phyloP scores from a whole-genome alignment of 2,797 vertebrate genomes.

The Premnoplex brunnescens region DNA sequence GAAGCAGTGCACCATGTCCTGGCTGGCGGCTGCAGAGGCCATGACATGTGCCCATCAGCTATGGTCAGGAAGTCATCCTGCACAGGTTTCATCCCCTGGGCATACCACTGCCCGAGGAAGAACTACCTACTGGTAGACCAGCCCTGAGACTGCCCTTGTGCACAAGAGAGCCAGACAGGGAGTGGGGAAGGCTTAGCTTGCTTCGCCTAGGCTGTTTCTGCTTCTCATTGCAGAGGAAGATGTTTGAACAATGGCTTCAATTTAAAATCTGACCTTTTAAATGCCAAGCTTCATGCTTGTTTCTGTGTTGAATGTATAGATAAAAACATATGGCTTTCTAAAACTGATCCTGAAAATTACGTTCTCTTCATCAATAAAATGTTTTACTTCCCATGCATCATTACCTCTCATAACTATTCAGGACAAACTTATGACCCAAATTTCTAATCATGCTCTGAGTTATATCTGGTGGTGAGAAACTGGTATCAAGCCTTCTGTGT shows the following conservation, averaged over 20 bases:
- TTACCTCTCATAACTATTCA: neutral
- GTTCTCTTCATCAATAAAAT: neutral
- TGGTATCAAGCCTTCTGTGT: neutral
- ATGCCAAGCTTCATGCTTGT: neutral
- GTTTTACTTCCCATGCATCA: neutral
- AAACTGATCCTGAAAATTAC: neutral
- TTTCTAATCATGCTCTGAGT: neutral
- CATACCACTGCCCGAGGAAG: accelerated
- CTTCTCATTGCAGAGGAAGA: neutral
- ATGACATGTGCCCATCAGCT: neutral
- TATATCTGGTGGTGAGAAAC: neutral
- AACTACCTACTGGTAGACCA: neutral
- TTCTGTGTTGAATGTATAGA: neutral
- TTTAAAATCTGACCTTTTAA: conserved; percentile 26
- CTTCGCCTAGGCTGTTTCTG: neutral
- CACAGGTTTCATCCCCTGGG: neutral
- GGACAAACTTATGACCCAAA: neutral
- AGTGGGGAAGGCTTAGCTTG: neutral
- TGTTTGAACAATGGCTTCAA: neutral
- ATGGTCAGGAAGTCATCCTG: neutral
- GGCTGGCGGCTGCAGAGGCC: neutral
- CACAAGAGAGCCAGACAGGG: neutral
- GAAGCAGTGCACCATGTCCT: accelerated
- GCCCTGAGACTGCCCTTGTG: neutral
- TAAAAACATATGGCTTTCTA: neutral